Percentiles rank a stretch among this genome's conserved stretches.
Conservation (phyloP, 2,797 vertebrate genomes). For the Epinephelus malabaricus region DNA sequence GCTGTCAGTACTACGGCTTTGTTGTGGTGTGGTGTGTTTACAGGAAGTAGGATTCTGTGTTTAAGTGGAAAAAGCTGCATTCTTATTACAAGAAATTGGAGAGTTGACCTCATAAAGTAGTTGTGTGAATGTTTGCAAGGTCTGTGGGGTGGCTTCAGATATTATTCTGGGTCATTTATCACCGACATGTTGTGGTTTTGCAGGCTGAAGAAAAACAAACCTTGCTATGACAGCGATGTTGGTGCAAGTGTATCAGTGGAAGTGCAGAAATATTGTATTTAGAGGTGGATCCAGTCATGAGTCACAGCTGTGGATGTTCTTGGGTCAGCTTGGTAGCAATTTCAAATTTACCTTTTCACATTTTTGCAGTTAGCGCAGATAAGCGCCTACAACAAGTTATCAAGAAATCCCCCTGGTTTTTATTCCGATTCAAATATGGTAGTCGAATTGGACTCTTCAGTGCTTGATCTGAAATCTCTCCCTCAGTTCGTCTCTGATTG, state of each 20-base stretch:
- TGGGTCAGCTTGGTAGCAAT: neutral
- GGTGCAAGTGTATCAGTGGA: neutral
- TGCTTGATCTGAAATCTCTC: too few relatives aligned
- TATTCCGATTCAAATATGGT: neutral
- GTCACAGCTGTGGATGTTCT: neutral
- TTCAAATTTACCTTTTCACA: neutral
- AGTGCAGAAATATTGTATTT: too few relatives aligned
- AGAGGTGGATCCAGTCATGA: neutral
- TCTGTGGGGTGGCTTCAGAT: neutral
- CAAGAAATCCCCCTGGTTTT: neutral
- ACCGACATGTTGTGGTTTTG: neutral
- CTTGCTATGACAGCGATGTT: neutral
- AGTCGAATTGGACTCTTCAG: too few relatives aligned
- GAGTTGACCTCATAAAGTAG: neutral
- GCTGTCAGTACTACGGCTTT: conserved; percentile 25
- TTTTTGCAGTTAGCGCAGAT: neutral
- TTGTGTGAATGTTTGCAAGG: neutral
- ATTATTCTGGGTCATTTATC: neutral
- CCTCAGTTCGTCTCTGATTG: too few relatives aligned
- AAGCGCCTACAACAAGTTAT: neutral
- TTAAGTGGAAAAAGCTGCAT: conserved; percentile 49
- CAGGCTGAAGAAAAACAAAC: neutral
- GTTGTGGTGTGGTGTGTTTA: conserved; percentile 45
- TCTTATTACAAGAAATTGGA: conserved; percentile 12
- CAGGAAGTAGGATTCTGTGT: conserved; percentile 7